Evolutionary conservation across 30 jellyfish, hydroid and myxozoan genomes (phyloP).

Genomic region (Cassiopea xamachana): DNA sequence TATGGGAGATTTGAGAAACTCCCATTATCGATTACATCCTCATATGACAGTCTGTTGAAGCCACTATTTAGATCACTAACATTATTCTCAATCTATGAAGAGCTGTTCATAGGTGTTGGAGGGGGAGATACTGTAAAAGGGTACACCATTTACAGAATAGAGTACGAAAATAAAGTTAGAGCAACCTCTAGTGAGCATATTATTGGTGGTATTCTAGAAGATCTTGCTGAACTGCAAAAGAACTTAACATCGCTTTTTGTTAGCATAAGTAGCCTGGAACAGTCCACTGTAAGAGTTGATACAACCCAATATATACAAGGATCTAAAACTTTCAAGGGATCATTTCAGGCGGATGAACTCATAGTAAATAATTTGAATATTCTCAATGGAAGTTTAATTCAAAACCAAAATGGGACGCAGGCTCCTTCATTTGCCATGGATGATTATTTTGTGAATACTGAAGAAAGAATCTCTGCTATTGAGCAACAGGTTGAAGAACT

Average conservation of each 20-base stretch:
- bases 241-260: constrained; percentile 12
- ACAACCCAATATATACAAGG: constrained; percentile 63
- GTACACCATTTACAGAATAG: constrained; percentile 50
- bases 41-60: constrained; percentile 17
- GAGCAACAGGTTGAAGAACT: neutral
- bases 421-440: neutral
- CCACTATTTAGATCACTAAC: constrained; percentile 77
- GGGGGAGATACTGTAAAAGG: constrained; percentile 52
- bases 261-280: constrained; percentile 22
- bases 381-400: neutral
- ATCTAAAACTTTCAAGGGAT: neutral
- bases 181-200: constrained; percentile 73
- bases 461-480: neutral
- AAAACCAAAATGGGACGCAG: neutral
- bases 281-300: constrained; percentile 2
- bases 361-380: neutral
- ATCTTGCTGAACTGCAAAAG: constrained; percentile 10
- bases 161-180: constrained; percentile 26
- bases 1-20: constrained; percentile 52
- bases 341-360: neutral
- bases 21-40: constrained; percentile 65
- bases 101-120: constrained; percentile 70
- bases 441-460: neutral
- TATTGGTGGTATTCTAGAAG: constrained; percentile 23
- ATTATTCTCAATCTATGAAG: constrained; percentile 41